These are phyloP conservation scores for Hymenochirus boettgeri DNA, from an alignment of 2,113 vertebrate species.

Conservation along the genomic window DNA sequence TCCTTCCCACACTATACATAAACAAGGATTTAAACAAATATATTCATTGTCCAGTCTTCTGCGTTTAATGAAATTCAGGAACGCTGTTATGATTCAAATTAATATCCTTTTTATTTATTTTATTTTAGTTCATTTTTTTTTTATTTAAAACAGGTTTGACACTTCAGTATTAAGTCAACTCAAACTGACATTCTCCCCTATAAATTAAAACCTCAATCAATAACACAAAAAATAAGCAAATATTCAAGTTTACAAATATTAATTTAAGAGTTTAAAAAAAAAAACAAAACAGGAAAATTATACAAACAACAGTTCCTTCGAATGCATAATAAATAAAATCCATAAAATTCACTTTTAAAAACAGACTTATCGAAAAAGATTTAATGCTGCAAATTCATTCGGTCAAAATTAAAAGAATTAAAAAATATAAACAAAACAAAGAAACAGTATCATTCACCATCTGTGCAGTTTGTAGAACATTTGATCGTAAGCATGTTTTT, in stretches of 20 bases:
- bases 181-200: not conserved
- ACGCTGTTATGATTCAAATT: not conserved
- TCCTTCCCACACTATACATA: not conserved
- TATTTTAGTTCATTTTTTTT: not conserved
- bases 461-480: not conserved
- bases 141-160: conserved; percentile 9
- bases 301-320: conserved; percentile 44
- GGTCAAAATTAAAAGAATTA: conserved; percentile 34
- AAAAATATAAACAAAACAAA: conserved; percentile 40
- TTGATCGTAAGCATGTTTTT: too few relatives aligned
- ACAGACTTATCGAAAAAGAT: not conserved
- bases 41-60: not conserved
- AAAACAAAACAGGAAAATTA: conserved; percentile 59
- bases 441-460: too few relatives aligned
- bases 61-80: not conserved
- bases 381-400: conserved; percentile 1
- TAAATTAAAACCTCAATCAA: conserved; percentile 27
- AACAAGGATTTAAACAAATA: conserved; percentile 3
- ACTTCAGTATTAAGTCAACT: not conserved
- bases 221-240: conserved; percentile 18
- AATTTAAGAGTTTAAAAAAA: conserved; percentile 58
- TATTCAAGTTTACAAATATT: conserved; percentile 46
- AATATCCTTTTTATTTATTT: not conserved
- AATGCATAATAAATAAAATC: conserved; percentile 62
- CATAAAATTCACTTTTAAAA: conserved; percentile 11